Evolutionary conservation across 2,797 vertebrate genomes (phyloP), one percentile per base, ranked within the genome.

Genomic region (Platyrinchus mystaceus): DNA sequence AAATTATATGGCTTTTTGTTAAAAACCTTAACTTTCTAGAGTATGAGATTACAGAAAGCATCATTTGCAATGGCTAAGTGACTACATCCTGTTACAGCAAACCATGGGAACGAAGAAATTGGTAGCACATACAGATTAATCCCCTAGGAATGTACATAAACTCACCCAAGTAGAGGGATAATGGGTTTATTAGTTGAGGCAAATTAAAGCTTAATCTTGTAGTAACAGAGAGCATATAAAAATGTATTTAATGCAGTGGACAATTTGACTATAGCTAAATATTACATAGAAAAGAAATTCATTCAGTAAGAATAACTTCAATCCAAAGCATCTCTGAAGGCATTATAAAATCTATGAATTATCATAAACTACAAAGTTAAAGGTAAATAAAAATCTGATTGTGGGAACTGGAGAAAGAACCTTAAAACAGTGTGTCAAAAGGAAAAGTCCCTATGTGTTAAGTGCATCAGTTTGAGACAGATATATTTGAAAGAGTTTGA

Each of bases 181-280:
- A 41, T 26, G 19, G 39, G 7, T 89, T 92, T 34, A 39, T 89
- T 74, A 74, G 34, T 19, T 75, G 37, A 92, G 23, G 41, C 16
- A 82, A 86, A 85, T 67, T 73, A 86, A 93, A 95, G 10, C 27
- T 56, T 83, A 74, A 75, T 60, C 18, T 74, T 94, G n/a, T 59
- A 81, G 26, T 66, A 88, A 70, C 36, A 86, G 55, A 82, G 23
- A 41, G 5, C 12, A 47, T 52, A 70, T 28, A 58, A 87, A 84
- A 87, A 93, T 32, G 2, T 7, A 75, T 69, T 77, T 75, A 70
- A 76, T 66, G 39, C 7, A 71, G 7, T 67, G 34, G 22, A 21
- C 44, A 71, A 84, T 69, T 89, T 80, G 9, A 68, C 18, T 64
- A 50, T 47, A 69, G 17, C 7, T 78, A 80, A 68, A 60, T 47